phyloP scores from a whole-genome alignment of 2,113 vertebrate genomes.

The Hipposideros armiger region DNA sequence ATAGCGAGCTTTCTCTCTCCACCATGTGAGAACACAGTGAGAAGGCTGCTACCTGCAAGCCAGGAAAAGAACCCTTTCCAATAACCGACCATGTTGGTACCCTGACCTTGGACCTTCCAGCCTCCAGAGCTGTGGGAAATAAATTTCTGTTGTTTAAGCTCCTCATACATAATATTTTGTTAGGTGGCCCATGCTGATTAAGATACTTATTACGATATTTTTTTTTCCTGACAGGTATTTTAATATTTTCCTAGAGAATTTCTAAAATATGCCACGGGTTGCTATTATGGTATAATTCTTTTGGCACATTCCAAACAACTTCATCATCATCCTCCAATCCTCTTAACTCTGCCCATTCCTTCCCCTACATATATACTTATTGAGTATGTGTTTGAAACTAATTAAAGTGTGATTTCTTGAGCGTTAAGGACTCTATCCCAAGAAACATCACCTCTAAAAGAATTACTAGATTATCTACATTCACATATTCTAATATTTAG shows the following conservation, averaged over 20 bases:
- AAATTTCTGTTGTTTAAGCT: neutral
- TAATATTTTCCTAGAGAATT: slow-evolving; percentile 24
- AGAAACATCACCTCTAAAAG: neutral
- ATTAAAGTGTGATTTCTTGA: neutral
- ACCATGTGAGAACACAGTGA: neutral
- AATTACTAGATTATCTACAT: neutral
- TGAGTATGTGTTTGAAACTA: neutral
- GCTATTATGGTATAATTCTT: neutral
- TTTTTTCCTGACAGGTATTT: neutral
- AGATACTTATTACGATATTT: neutral
- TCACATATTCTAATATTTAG: neutral
- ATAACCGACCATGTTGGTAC: neutral
- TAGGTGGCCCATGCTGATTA: neutral
- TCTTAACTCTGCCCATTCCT: neutral
- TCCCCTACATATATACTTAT: neutral
- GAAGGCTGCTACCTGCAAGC: neutral
- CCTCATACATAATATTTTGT: neutral
- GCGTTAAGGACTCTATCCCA: neutral
- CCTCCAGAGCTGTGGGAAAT: neutral
- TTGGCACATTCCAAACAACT: neutral
- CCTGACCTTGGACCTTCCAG: neutral
- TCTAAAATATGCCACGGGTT: neutral
- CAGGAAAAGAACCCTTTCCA: neutral
- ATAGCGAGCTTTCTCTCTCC: neutral
- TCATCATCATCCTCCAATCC: neutral